Percentiles rank a stretch among this genome's conserved stretches.
Conservation (phyloP, 2,888 invertebrate species). For the Frankliniella fusca region DNA sequence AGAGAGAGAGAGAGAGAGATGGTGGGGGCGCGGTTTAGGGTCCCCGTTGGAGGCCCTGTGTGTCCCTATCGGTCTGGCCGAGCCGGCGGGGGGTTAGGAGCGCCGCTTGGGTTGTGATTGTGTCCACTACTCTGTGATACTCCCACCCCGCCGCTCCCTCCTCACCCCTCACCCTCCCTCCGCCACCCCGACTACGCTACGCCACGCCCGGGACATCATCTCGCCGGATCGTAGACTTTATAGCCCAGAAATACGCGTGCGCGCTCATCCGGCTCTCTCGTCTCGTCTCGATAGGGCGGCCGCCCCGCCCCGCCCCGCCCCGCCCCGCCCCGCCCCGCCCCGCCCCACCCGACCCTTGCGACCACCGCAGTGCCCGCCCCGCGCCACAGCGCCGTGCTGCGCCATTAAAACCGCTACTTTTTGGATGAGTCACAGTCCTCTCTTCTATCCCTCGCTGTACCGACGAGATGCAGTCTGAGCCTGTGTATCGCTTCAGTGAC, state of each 20-base stretch:
- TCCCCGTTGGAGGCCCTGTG: too few relatives aligned
- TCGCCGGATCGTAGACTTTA: conserved; percentile 9
- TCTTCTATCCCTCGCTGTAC: background rate
- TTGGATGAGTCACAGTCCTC: background rate
- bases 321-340: background rate
- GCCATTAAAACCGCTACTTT: conserved; percentile 10
- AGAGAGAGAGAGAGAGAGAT: background rate
- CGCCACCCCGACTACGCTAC: background rate
- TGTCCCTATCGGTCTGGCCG: background rate
- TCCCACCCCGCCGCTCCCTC: background rate
- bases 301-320: background rate
- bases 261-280: background rate
- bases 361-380: background rate
- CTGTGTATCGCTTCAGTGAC: too few relatives aligned
- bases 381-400: background rate
- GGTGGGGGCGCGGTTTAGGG: background rate
- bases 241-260: conserved; percentile 17
- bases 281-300: background rate
- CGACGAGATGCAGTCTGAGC: too few relatives aligned
- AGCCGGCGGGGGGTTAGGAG: background rate
- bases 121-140: conserved; percentile 24
- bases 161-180: background rate
- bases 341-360: background rate
- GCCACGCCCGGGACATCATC: conserved; percentile 4
- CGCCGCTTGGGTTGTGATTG: background rate